Evolutionary conservation across 2,113 vertebrate species (phyloP).

Genomic region (Amblyopsis rosae): DNA sequence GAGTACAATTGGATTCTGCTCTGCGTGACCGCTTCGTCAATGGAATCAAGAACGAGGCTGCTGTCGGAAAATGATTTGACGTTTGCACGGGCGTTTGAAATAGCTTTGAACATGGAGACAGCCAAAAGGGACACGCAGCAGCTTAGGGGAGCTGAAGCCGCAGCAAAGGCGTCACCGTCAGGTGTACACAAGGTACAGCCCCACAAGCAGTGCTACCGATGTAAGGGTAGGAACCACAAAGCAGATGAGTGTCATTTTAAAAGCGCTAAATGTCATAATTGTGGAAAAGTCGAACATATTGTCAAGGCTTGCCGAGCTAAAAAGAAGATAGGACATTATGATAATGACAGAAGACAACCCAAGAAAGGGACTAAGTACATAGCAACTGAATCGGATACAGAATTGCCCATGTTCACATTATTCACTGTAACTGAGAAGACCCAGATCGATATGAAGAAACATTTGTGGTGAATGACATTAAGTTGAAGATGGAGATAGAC

Average conservation of each 20-base stretch:
- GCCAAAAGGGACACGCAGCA: constrained; percentile 16
- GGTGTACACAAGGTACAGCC: not conserved
- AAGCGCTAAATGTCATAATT: constrained; percentile 20
- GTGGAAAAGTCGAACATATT: constrained; percentile 9
- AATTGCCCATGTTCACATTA: constrained; percentile 3
- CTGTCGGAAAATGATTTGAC: constrained; percentile 18
- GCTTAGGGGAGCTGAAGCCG: not conserved
- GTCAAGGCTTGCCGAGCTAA: not conserved
- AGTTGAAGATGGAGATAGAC: constrained; percentile 24
- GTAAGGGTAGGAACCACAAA: constrained; percentile 16
- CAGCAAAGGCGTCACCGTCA: not conserved
- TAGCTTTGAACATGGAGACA: constrained; percentile 26
- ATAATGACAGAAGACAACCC: not conserved
- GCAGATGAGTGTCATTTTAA: constrained; percentile 24
- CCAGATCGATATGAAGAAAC: not conserved
- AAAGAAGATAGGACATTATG: not conserved
- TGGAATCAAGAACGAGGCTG: constrained; percentile 14
- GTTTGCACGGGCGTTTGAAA: constrained; percentile 19
- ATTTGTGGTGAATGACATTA: constrained; percentile 2
- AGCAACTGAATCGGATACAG: constrained; percentile 5
- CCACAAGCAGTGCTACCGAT: constrained; percentile 14
- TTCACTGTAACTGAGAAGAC: constrained; percentile 14
- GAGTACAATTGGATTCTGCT: constrained; percentile 5
- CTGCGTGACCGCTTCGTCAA: constrained; percentile 21
- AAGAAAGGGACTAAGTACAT: constrained; percentile 16